Conservation (phyloP, 1,140 invertebrate genomes). For the Dendrolimus punctatus region DNA sequence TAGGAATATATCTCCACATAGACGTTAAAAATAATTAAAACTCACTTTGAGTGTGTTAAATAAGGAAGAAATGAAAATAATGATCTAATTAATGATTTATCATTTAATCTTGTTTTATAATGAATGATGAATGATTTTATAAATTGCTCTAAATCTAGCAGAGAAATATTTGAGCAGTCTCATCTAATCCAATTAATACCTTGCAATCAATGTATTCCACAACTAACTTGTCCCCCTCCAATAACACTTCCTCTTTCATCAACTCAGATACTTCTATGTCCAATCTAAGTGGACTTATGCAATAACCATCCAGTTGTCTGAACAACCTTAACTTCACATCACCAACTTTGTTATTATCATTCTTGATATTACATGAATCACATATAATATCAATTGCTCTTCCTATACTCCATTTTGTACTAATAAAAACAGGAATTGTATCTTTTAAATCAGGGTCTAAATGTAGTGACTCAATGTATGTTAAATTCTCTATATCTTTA, state of each 20-base stretch:
- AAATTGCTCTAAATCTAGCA: conserved; percentile 1
- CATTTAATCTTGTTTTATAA: not conserved
- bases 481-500: conserved; percentile 32
- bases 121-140: too few species aligned
- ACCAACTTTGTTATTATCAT: conserved; percentile 72
- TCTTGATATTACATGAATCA: conserved; percentile 67
- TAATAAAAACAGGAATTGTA: conserved; percentile 68
- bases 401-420: conserved; percentile 72
- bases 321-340: conserved; percentile 69
- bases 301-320: conserved; percentile 58
- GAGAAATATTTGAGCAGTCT: conserved; percentile 46
- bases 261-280: conserved; percentile 58
- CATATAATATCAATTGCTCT: conserved; percentile 74
- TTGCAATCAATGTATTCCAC: conserved; percentile 67
- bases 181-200: conserved; percentile 32
- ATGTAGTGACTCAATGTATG: conserved; percentile 33
- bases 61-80: too few species aligned
- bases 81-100: too few species aligned
- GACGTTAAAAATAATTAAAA: too few species aligned
- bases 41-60: too few species aligned
- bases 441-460: conserved; percentile 52
- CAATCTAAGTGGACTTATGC: conserved; percentile 60
- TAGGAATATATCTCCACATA: too few species aligned
- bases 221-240: conserved; percentile 71
- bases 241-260: conserved; percentile 52